Evolutionary conservation across 2,113 vertebrate species (phyloP), one percentile per base, ranked within the genome.

Genomic region (Quiscalus mexicanus): DNA sequence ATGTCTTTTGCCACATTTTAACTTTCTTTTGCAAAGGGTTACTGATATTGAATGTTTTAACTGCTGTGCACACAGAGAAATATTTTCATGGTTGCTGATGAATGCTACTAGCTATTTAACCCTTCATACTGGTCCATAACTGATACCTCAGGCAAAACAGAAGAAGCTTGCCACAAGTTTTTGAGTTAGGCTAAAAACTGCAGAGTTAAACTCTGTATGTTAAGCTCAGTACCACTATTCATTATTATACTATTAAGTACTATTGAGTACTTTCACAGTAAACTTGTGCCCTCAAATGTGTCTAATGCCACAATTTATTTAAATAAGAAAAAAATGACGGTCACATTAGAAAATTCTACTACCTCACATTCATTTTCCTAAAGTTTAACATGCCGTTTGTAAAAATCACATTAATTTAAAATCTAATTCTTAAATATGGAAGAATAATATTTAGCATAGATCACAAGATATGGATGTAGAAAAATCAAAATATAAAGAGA

Each of bases 361-460:
- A 49, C 4, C 23, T 56, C 47, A 42, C 3, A 5, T 37, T 59
- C 0, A 0, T 45, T 50, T 76, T 44, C 23, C 21, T 3, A 0
- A 84, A 74, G 6, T 41, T 80, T 76, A 93, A 41, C 8, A 45
- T 7, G 9, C 16, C 58, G 45, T 37, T 74, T 81, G 20, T 44
- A 80, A 73, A 90, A 76, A 60, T 21, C 9, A 33, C 11, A 71
- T 18, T 56, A 71, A 56, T 22, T 58, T 78, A 73, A 65, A 86
- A 69, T 2, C 27, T 67, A 28, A 41, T 25, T 41, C 25, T 60
- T 58, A 77, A 74, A 45, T 59, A 53, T 5, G 11, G 5, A 77
- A 62, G 25, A 50, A 31, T 30, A 87, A 18, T 52, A 82, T 10
- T 65, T 58, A 90, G 39, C 58, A 77, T 0, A 68, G 37, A 44